Percentiles rank a stretch among this genome's conserved stretches.
Evolutionary conservation across 2,888 invertebrate species (phyloP).

Genomic region (Lissocephala sabroskyi): DNA sequence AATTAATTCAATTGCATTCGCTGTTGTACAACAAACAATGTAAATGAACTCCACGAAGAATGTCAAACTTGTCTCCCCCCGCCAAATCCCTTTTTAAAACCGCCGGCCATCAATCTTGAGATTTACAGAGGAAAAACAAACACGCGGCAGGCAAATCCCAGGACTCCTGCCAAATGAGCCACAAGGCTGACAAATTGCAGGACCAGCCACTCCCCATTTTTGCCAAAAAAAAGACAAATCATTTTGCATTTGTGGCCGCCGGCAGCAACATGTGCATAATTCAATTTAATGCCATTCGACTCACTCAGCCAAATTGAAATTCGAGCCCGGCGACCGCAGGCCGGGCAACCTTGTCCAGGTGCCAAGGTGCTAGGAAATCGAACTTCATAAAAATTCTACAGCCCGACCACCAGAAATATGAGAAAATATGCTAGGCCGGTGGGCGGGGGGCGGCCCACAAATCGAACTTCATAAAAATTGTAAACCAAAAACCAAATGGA

Average conservation of each 20-base stretch:
- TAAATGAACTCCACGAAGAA: not conserved
- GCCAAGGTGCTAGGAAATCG: conserved; percentile 18
- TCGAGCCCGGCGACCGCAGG: not conserved
- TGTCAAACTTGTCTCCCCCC: conserved; percentile 11
- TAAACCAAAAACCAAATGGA: no score
- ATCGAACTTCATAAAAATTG: no score
- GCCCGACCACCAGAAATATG: no score
- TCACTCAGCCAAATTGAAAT: conserved; percentile 48
- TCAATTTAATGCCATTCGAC: conserved; percentile 47
- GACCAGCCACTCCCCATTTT: not conserved
- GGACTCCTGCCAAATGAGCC: conserved; percentile 39
- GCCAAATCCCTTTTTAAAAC: no score
- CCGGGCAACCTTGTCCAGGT: no score
- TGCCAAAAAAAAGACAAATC: conserved; percentile 20
- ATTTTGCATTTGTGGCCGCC: conserved; percentile 18
- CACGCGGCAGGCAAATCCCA: no score
- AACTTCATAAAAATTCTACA: conserved; percentile 26
- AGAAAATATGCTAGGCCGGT: no score
- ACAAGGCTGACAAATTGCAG: conserved; percentile 34
- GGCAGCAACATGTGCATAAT: conserved; percentile 41
- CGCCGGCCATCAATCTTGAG: no score
- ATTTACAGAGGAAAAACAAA: no score
- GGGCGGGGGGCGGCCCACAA: no score
- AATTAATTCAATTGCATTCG: conserved; percentile 47
- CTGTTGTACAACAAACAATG: not conserved